A percentile compares a stretch with the other conserved stretches of the same genome.
phyloP scores from a whole-genome alignment of 2,113 vertebrate genomes.

The Paedocypris sp. region DNA sequence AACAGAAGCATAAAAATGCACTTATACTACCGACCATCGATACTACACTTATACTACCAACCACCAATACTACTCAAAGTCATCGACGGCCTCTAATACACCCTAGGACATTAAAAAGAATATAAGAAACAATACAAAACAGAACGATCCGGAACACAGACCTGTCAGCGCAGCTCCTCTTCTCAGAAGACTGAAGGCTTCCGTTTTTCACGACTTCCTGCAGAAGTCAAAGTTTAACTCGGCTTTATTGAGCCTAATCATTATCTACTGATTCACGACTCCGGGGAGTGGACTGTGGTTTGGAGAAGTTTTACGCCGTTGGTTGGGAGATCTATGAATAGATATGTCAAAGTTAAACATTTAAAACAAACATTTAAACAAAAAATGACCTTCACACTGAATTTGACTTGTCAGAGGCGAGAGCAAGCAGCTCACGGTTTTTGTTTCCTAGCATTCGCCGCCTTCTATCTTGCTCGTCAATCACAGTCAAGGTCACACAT shows the following conservation, averaged over 20 bases:
- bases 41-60: no score
- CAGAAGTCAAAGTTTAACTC: constrained; percentile 44
- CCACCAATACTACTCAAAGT: no score
- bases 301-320: neutral
- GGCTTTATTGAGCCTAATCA: constrained; percentile 50
- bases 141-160: constrained; percentile 10
- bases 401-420: no score
- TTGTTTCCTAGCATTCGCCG: no score
- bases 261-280: constrained; percentile 40
- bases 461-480: no score
- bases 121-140: neutral
- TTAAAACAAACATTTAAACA: neutral
- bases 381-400: no score
- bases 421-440: no score
- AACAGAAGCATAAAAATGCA: no score
- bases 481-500: no score
- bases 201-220: constrained; percentile 24
- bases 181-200: constrained; percentile 10
- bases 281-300: constrained; percentile 11
- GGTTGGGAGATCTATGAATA: neutral
- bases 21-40: no score
- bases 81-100: no score
- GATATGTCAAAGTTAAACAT: neutral
- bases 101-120: neutral
- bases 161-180: constrained; percentile 26